These are phyloP conservation scores for Gonatopus flavifemur DNA, from an alignment of 1,140 invertebrate species.

Conservation along the genomic window DNA sequence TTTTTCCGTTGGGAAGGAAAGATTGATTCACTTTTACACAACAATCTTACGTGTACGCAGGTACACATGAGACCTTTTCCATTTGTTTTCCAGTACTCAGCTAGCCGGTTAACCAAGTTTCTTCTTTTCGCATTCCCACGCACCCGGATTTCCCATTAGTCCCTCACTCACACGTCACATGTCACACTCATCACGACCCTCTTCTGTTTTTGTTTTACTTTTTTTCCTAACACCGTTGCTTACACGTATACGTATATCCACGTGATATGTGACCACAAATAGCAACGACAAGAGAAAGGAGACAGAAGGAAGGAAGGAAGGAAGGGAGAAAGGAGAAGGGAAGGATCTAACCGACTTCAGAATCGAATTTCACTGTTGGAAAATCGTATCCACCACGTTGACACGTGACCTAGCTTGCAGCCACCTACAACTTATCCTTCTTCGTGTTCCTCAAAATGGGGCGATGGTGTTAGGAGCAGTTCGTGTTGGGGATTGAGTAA, in stretches of 20 bases:
- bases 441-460: constrained; percentile 7
- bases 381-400: constrained; percentile 6
- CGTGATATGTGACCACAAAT: too few relatives aligned
- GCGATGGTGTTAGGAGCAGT: constrained; percentile 14
- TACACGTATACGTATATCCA: neutral
- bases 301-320: neutral
- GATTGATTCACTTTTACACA: too few relatives aligned
- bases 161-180: constrained; percentile 14
- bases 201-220: constrained; percentile 9
- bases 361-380: neutral
- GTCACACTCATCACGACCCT: constrained; percentile 18
- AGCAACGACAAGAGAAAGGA: neutral
- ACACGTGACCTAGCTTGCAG: too few relatives aligned
- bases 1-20: too few relatives aligned
- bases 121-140: constrained; percentile 11
- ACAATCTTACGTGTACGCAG: too few relatives aligned
- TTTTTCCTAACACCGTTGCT: neutral
- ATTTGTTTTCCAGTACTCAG: too few relatives aligned
- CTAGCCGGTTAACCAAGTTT: constrained; percentile 14
- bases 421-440: too few relatives aligned
- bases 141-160: constrained; percentile 7
- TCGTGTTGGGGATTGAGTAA: neutral
- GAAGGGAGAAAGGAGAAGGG: neutral
- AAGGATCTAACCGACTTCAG: neutral
- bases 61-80: too few relatives aligned